Base-by-base conservation (phyloP, 1,140 invertebrate genomes). In the Doryteuthis pealeii region DNA sequence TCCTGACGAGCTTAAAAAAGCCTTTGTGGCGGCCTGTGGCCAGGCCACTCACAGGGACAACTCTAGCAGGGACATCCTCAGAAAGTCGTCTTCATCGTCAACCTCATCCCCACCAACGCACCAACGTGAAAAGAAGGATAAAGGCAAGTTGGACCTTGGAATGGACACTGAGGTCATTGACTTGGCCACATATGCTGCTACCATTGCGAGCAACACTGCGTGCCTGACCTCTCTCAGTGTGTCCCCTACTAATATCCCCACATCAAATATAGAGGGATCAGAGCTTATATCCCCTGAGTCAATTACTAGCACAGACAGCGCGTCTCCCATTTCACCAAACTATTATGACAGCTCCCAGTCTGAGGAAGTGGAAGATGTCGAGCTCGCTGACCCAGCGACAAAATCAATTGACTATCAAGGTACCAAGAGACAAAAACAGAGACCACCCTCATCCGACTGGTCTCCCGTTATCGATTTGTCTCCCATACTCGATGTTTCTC, bases 401-500 rank as follows among this genome's bases (percentile, higher is more conserved):
- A 88, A 86, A 75, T 80, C 82, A 18, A 87, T 87, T 66, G 88
- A 88, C 70, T 83, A 86, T 72, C 87, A 87, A 72, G 82, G 82
- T 22, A 79, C 79, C 18, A 85, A 86, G 72, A 79, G 87, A 54
- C 88, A 88, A 75, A 87, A 88, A 76, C 82, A 79, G 4, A 78
- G 83, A 54, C 83, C 85, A 1, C 87, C 85, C 15, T 86, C 87
- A 70, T 88, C 82, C 15, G 89, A 84, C 77, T 90, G 89, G 88
- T 89, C 89, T 2, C 88, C 88, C n/a, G 86, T 89, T 2, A 88
- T 88, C 54, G 89, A 90, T 70, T 81, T 90, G 10, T 90, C 89
- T 8, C 89, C 89, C 1, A 90, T 90, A 49, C 69, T 89, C 68
- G 89, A 90, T 79, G 89, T 90, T 1, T 90, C 89, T 1, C 89